Conservation (phyloP, 2,888 invertebrate genomes). For the Drosophila barbarae region DNA sequence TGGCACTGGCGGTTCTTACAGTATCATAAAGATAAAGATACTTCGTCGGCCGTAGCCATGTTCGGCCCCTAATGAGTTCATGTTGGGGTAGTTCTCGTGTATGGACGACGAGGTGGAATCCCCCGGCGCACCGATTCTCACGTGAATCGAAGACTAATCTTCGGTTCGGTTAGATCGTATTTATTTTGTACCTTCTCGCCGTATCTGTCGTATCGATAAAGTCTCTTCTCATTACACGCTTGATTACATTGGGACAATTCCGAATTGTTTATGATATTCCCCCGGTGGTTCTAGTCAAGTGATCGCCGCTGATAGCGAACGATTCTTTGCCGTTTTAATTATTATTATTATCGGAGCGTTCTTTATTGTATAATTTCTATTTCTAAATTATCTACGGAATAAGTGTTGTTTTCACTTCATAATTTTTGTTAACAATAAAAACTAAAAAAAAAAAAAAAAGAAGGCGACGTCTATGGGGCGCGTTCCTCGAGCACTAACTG, state of each 20-base stretch:
- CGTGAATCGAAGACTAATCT: conserved; percentile 26
- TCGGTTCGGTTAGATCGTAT: not conserved
- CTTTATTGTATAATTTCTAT: conserved; percentile 35
- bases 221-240: conserved; percentile 34
- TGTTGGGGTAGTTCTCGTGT: conserved; percentile 40
- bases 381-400: conserved; percentile 23
- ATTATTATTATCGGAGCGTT: conserved; percentile 25
- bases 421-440: conserved; percentile 36
- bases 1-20: conserved; percentile 53
- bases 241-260: conserved; percentile 32
- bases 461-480: conserved; percentile 37
- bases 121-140: conserved; percentile 12
- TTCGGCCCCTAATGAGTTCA: conserved; percentile 37
- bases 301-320: conserved; percentile 31
- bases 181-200: not conserved
- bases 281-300: conserved; percentile 27
- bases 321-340: conserved; percentile 24
- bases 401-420: not conserved
- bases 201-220: conserved; percentile 1
- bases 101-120: conserved; percentile 31
- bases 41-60: conserved; percentile 1
- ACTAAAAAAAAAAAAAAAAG: not conserved
- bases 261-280: conserved; percentile 29
- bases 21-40: conserved; percentile 56
- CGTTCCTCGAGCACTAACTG: conserved; percentile 42